Evolutionary conservation across 2,797 vertebrate species (phyloP).

Genomic region (Enteromius viviparus): DNA sequence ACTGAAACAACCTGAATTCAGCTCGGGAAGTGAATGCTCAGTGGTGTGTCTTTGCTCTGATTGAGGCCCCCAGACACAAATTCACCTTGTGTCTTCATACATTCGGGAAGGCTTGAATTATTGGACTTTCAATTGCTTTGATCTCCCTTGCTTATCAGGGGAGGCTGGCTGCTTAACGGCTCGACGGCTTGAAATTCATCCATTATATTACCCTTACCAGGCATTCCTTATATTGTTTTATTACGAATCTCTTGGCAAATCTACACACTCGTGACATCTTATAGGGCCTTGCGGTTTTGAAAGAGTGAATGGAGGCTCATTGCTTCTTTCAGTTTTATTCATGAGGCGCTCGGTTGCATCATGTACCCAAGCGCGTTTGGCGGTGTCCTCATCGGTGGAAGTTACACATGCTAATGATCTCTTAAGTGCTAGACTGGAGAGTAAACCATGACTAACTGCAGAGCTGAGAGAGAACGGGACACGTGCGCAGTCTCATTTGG

Average conservation of each 20-base stretch:
- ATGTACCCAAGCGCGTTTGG: slow-evolving; percentile 59
- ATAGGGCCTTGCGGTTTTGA: slow-evolving; percentile 30
- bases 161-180: not conserved
- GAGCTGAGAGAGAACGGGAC: slow-evolving; percentile 58
- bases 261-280: slow-evolving; percentile 2
- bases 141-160: not conserved
- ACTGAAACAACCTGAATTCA: slow-evolving; percentile 62
- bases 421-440: slow-evolving; percentile 64
- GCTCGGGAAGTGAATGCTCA: slow-evolving; percentile 50
- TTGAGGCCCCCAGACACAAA: slow-evolving; percentile 46
- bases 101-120: slow-evolving; percentile 36
- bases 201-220: slow-evolving; percentile 1
- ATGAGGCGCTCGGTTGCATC: slow-evolving; percentile 56
- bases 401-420: slow-evolving; percentile 66
- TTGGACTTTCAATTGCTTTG: slow-evolving; percentile 24
- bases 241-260: slow-evolving; percentile 14
- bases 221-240: not conserved
- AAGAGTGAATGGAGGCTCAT: slow-evolving; percentile 44
- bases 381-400: slow-evolving; percentile 62
- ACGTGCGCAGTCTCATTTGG: slow-evolving; percentile 58
- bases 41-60: slow-evolving; percentile 52
- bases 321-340: slow-evolving; percentile 52
- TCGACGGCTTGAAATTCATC: not conserved
- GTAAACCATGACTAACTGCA: slow-evolving; percentile 66
- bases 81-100: slow-evolving; percentile 32